Evolutionary conservation across 2,113 vertebrate species (phyloP), one percentile per base, ranked within the genome.

Genomic region (Nibea coibor): DNA sequence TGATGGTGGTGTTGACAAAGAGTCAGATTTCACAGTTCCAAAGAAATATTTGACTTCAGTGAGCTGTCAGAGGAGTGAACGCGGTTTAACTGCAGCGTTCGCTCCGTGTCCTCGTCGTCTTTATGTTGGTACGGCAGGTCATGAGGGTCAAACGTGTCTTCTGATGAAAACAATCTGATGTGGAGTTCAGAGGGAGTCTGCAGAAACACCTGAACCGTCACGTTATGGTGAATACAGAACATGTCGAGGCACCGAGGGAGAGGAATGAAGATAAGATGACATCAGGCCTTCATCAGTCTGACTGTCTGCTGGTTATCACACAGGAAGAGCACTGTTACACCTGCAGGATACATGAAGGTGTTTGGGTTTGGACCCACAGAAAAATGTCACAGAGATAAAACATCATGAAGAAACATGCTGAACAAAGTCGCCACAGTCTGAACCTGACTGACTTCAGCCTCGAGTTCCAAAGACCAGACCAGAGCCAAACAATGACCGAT

Each of bases 231-330:
- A 17, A 50, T 22, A 20, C 3, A 47, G 56, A 75, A 26, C 62
- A 9, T 78, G 89, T 80, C 20, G 4, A 4, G 73, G 47, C 72
- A 74, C n/a, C 28, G 43, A 0, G 48, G n/a, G 5, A 91, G 85
- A 70, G 85, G 83, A 89, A 84, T 77, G 78, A 47, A 75, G 85
- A 84, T 88, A 89, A 89, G 81, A 67, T 4, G 12, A 42, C 65
- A 84, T 78, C 72, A 35, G 76, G 0, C 6, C 59, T 71, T n/a
- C 22, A 62, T 66, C 35, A 17, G 58, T 35, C 54, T 35, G 76
- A 35, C 56, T 19, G 75, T 69, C 81, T 83, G 74, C 73, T 51
- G 59, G 50, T 28, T 85, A 83, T 81, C 80, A 9, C 35, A 57
- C 75, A 79, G 76, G 54, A 80, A 74, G 75, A 35, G 20, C 35